A percentile compares a stretch with the other conserved stretches of the same genome.
phyloP scores from a whole-genome alignment of 2,797 vertebrate genomes.

The Taenioides sp. region DNA sequence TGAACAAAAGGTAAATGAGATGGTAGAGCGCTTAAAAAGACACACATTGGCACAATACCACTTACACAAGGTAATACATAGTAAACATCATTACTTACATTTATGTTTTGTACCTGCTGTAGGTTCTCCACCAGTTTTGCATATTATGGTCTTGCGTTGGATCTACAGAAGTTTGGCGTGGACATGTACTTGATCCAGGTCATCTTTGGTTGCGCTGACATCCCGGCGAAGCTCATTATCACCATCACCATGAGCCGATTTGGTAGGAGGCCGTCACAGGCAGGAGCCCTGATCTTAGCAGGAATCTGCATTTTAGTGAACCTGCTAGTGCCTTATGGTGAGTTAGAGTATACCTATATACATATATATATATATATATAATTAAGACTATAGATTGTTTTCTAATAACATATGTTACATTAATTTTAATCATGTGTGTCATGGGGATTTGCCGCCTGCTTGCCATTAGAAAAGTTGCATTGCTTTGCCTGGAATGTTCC shows the following conservation, averaged over 20 bases:
- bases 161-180: conserved; percentile 88
- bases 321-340: conserved; percentile 84
- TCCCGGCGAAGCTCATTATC: conserved; percentile 87
- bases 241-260: conserved; percentile 80
- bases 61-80: too few species aligned
- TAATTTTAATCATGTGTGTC: not conserved
- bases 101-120: not conserved
- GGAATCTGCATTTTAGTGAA: conserved; percentile 85
- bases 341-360: conserved; percentile 46
- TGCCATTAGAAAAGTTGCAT: too few species aligned
- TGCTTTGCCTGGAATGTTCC: too few species aligned
- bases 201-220: conserved; percentile 89
- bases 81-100: too few species aligned
- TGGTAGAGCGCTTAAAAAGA: too few species aligned
- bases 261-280: conserved; percentile 85
- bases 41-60: too few species aligned
- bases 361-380: too few species aligned
- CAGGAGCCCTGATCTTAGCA: conserved; percentile 74
- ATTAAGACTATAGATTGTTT: not conserved
- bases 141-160: conserved; percentile 90
- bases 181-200: conserved; percentile 92
- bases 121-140: conserved; percentile 92
- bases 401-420: not conserved
- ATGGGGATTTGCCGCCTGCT: not conserved
- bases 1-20: too few species aligned